Percentiles rank a stretch among this genome's conserved stretches.
Conservation (phyloP, 2,888 invertebrate genomes). For the Dasysyrphus albostriatus region DNA sequence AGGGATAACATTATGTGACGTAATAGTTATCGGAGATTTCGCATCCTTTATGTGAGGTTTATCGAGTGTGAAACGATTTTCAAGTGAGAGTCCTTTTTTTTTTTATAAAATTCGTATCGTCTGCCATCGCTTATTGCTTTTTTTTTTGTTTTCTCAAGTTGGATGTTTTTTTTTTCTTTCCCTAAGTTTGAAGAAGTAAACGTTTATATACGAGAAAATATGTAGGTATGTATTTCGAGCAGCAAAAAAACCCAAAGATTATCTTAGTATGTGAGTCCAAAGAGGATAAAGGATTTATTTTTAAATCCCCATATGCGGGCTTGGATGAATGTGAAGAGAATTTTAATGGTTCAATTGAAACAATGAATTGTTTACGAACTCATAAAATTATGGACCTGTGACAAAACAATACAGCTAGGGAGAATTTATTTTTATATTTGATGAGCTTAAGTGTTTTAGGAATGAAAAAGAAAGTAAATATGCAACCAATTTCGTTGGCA, state of each 20-base stretch:
- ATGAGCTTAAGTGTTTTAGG: background rate
- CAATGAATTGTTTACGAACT: conserved; percentile 39
- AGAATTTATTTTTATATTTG: background rate
- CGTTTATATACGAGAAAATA: conserved; percentile 6
- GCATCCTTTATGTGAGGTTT: conserved; percentile 68
- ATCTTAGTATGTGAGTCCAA: background rate
- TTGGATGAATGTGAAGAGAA: conserved; percentile 21
- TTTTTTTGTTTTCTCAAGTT: conserved; percentile 7
- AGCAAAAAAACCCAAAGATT: background rate
- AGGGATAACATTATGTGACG: conserved; percentile 54
- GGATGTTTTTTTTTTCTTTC: conserved; percentile 14
- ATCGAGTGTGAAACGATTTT: conserved; percentile 73
- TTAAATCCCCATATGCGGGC: background rate
- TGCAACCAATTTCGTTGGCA: background rate
- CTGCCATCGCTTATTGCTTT: conserved; percentile 28
- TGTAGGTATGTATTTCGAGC: background rate
- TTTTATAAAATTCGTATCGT: background rate
- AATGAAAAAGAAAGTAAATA: background rate
- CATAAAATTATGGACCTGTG: background rate
- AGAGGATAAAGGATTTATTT: conserved; percentile 24
- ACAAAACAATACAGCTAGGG: background rate
- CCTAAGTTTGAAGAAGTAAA: background rate
- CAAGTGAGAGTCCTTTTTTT: conserved; percentile 47
- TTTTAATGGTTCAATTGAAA: conserved; percentile 60
- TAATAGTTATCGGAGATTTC: conserved; percentile 71